Evolutionary conservation across 2,797 vertebrate genomes (phyloP).

Genomic region (Pangasius mekongensis): DNA sequence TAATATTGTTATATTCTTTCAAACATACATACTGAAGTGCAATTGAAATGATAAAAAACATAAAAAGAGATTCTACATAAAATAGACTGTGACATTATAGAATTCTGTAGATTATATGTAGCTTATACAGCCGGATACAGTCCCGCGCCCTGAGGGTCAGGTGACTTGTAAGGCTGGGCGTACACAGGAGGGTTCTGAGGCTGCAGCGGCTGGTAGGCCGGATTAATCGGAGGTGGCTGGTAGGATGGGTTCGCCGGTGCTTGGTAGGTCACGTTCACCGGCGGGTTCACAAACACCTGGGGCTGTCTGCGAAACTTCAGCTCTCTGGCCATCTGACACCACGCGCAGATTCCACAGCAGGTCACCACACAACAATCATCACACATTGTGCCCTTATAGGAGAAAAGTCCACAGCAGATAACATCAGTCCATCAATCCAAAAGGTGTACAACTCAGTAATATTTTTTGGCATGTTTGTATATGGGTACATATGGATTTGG

Average conservation of each 20-base stretch:
- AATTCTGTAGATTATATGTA: background rate
- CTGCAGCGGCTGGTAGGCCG: background rate
- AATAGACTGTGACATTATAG: background rate
- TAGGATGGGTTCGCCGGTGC: background rate
- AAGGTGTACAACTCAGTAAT: background rate
- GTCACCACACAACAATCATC: conserved; percentile 57
- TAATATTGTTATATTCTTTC: background rate
- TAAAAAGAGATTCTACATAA: background rate
- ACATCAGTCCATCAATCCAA: background rate
- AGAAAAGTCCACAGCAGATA: background rate
- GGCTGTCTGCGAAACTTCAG: conserved; percentile 43
- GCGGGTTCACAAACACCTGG: conserved; percentile 38
- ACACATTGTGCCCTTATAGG: conserved; percentile 57
- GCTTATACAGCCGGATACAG: background rate
- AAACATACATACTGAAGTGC: background rate
- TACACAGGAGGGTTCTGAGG: background rate
- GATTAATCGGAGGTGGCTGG: background rate
- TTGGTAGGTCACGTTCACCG: conserved; percentile 19
- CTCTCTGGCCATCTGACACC: conserved; percentile 67
- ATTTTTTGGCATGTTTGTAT: background rate
- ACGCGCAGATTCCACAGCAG: conserved; percentile 51
- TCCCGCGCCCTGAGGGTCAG: background rate
- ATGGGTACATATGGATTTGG: background rate
- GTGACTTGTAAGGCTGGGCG: background rate
- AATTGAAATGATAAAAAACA: background rate